phyloP scores from a whole-genome alignment of 2,797 vertebrate genomes.

The Helostoma temminkii region DNA sequence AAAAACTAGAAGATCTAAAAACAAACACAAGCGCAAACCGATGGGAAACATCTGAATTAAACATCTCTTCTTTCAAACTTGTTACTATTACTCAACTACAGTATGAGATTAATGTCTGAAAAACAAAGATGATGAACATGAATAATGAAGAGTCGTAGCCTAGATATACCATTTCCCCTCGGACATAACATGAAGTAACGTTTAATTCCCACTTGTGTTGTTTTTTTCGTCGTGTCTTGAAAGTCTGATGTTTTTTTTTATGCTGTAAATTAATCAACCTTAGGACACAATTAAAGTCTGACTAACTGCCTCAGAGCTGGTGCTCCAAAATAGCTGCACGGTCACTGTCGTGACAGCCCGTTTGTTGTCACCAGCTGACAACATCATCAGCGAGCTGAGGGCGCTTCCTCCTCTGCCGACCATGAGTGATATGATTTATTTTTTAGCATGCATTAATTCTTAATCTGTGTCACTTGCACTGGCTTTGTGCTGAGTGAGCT shows the following conservation, averaged over 20 bases:
- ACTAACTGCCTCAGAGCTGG: slow-evolving; percentile 43
- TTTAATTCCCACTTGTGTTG: slow-evolving; percentile 33
- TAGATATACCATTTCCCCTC: slow-evolving; percentile 9
- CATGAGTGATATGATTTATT: slow-evolving; percentile 50
- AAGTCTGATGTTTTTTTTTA: slow-evolving; percentile 37
- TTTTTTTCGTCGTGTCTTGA: slow-evolving; percentile 44
- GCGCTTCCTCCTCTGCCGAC: slow-evolving; percentile 21
- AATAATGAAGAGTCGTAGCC: slow-evolving; percentile 41
- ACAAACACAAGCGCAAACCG: slow-evolving; percentile 8
- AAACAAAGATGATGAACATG: slow-evolving; percentile 11
- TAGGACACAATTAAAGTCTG: slow-evolving; percentile 68
- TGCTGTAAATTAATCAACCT: slow-evolving; percentile 57
- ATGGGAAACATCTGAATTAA: slow-evolving; percentile 7
- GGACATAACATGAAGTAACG: slow-evolving; percentile 33
- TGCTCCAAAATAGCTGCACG: slow-evolving; percentile 56
- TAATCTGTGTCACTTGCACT: slow-evolving; percentile 54
- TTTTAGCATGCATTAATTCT: slow-evolving; percentile 57
- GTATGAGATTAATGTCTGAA: slow-evolving; percentile 1
- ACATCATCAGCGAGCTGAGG: slow-evolving; percentile 27
- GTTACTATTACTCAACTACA: background rate
- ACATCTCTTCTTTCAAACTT: background rate
- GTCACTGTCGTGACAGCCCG: no score
- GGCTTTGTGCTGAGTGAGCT: slow-evolving; percentile 51
- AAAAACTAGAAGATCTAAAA: background rate
- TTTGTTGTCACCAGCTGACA: slow-evolving; percentile 55